Percentiles rank a stretch among this genome's conserved stretches.
phyloP scores from a whole-genome alignment of 2,113 vertebrate species.

The Seriola quinqueradiata region DNA sequence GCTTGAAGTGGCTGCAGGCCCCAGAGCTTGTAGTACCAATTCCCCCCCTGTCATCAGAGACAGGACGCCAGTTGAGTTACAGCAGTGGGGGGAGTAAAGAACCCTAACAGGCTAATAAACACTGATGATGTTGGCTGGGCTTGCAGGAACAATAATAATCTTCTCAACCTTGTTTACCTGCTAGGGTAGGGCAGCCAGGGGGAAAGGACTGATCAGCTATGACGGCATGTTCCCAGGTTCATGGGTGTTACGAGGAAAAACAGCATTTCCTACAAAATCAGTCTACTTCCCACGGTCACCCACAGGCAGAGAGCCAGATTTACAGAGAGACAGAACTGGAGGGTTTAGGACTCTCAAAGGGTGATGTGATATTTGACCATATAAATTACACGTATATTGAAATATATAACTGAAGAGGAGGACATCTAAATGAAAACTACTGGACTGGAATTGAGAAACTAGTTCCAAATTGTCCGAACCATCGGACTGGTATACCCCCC shows the following conservation, averaged over 20 bases:
- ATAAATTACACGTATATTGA: neutral
- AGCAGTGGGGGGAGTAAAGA: conserved; percentile 67
- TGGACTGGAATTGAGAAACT: too few relatives aligned
- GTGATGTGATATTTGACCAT: neutral
- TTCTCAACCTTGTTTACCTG: conserved; percentile 81
- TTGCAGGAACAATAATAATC: conserved; percentile 80
- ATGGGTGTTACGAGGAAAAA: conserved; percentile 49
- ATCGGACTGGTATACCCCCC: too few relatives aligned
- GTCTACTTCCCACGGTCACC: conserved; percentile 3
- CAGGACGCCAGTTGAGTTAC: conserved; percentile 79
- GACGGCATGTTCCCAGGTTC: conserved; percentile 48
- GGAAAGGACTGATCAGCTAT: conserved; percentile 59
- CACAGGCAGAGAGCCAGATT: conserved; percentile 33
- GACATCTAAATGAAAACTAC: neutral
- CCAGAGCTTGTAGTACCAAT: conserved; percentile 83
- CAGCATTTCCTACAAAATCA: conserved; percentile 53
- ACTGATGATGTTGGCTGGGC: conserved; percentile 68
- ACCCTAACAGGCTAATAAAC: conserved; percentile 81
- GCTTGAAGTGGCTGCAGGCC: conserved; percentile 80
- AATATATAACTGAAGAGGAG: neutral
- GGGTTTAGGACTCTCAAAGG: conserved; percentile 9
- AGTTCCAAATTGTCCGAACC: too few relatives aligned
- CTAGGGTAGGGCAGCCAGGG: conserved; percentile 58
- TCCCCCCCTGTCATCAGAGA: conserved; percentile 80
- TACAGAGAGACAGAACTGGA: conserved; percentile 14